These are phyloP conservation scores for Conus betulinus DNA, from an alignment of 1,140 invertebrate species.

Conservation along the genomic window DNA sequence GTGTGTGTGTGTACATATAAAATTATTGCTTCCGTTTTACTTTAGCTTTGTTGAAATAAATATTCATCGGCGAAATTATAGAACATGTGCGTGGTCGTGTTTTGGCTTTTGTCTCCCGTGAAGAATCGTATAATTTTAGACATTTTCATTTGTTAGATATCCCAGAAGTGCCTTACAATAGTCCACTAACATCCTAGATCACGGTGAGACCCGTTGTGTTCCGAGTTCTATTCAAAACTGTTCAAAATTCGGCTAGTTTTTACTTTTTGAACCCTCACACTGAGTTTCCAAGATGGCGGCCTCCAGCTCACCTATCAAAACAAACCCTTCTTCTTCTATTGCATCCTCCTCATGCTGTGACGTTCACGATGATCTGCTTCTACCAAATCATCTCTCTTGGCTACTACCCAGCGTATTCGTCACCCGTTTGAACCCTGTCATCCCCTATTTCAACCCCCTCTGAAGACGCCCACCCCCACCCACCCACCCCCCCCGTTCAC, in stretches of 20 bases:
- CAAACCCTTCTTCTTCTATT: background rate
- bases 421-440: background rate
- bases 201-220: slow-evolving; percentile 1
- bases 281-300: background rate
- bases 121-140: background rate
- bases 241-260: too few relatives aligned
- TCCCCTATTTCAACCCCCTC: too few relatives aligned
- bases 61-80: too few relatives aligned
- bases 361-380: background rate
- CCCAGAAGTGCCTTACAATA: background rate
- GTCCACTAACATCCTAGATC: background rate
- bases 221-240: background rate
- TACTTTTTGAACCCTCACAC: too few relatives aligned
- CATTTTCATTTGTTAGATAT: background rate
- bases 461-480: background rate
- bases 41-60: too few relatives aligned
- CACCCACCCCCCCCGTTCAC: background rate
- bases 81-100: background rate
- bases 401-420: background rate
- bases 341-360: background rate
- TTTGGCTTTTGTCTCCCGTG: background rate
- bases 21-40: too few relatives aligned
- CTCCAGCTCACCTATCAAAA: background rate
- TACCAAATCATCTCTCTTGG: background rate
- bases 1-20: too few relatives aligned